Evolutionary conservation across 2,888 invertebrate species (phyloP), one percentile per base, ranked within the genome.

Genomic region (Chymomyza fuscimana): DNA sequence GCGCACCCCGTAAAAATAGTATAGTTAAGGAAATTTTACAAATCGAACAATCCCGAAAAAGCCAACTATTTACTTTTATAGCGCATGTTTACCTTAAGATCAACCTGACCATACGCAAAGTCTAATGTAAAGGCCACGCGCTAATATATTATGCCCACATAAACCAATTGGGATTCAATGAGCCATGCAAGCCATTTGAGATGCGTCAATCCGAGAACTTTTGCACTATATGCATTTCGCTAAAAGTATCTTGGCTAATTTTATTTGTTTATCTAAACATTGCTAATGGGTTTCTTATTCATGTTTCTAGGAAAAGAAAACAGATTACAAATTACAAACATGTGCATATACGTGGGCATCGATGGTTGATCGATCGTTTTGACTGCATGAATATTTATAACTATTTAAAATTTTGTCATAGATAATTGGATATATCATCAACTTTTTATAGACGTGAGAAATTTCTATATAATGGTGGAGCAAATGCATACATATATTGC

Each of bases 251-350:
- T 50, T 29, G 19, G 19, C 32, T 56, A 58, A 51, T 54, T 70
- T 52, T 16, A 58, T 51, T 63, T 58, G 59, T 66, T 68, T 32
- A 36, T 60, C 62, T 54, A 74, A 40, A 59, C 36, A 40, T 40
- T 46, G 40, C 1, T 46, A 46, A 46, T 46, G 12, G 40, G 40
- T 12, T 1, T 46, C 12, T 12, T 12, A 12, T 46, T 46, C 1
- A 12, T 46, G 40, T 46, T 12, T 46, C 12, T 46, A 46, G 12
- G 12, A 46, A 46, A 46, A 4, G 40, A 46, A 46, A 46, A 12
- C 4, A 10, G 40, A 40, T 46, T 46, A 46, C 40, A 46, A 46
- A 46, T 46, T 46, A 12, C 40, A 46, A 46, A 32, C 32, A 32
- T 9, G 9, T 1, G 9, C 7, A 32, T 7, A 32, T 12, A 12